A percentile compares a stretch with the other conserved stretches of the same genome.
These are phyloP conservation scores for Eupithecia insigniata DNA, from an alignment of 2,888 invertebrate species.

Conservation along the genomic window DNA sequence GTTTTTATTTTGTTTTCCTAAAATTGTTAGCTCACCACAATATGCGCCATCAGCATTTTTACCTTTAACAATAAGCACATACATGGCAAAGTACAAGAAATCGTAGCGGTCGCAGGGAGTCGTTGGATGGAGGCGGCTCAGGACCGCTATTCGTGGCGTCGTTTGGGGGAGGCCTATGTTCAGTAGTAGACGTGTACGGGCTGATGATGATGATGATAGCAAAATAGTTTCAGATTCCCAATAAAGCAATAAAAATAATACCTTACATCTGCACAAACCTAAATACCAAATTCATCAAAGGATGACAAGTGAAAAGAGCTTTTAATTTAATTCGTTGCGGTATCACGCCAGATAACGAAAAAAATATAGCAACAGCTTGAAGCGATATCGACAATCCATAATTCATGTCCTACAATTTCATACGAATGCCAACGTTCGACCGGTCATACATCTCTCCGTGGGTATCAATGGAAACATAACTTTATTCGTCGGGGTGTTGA, in stretches of 20 bases:
- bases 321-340: conserved; percentile 85
- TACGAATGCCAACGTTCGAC: conserved; percentile 66
- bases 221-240: conserved; percentile 23
- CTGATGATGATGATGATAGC: no score
- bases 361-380: conserved; percentile 83
- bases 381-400: conserved; percentile 85
- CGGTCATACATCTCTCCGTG: conserved; percentile 56
- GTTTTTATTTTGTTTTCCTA: neutral
- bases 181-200: no score
- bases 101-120: no score
- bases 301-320: conserved; percentile 84
- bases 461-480: conserved; percentile 60
- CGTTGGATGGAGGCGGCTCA: no score
- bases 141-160: no score
- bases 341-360: conserved; percentile 78
- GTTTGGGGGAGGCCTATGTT: no score
- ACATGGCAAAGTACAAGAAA: conserved; percentile 26
- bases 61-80: conserved; percentile 28
- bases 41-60: conserved; percentile 12
- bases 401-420: conserved; percentile 85
- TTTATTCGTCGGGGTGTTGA: conserved; percentile 55
- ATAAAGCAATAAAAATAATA: conserved; percentile 56
- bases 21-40: conserved; percentile 16
- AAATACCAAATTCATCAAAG: conserved; percentile 82
- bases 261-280: conserved; percentile 58